phyloP scores from a whole-genome alignment of 2,797 vertebrate species.

The Hypotaenidia philippensis region DNA sequence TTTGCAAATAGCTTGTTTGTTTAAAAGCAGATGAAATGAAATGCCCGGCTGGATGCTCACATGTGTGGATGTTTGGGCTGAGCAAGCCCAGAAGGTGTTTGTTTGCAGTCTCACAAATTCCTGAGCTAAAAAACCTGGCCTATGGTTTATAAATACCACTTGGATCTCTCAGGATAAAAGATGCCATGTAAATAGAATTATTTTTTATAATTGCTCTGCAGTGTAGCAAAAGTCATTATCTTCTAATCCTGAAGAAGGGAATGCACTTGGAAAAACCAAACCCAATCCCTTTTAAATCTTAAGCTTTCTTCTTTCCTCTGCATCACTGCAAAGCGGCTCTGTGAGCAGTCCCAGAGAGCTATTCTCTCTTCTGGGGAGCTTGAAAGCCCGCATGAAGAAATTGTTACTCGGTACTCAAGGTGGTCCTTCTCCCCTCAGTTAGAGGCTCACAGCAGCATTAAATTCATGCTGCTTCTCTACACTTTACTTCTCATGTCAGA shows the following conservation, averaged over 20 bases:
- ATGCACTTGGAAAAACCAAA: neutral
- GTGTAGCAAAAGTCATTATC: neutral
- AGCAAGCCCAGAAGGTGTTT: constrained; percentile 12
- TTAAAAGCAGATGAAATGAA: constrained; percentile 8
- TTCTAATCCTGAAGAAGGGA: neutral
- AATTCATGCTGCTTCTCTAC: neutral
- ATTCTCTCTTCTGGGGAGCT: neutral
- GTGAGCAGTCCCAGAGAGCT: neutral
- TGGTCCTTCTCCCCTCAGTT: neutral
- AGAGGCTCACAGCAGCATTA: accelerated
- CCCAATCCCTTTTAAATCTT: neutral
- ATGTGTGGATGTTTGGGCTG: neutral
- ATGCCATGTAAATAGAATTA: constrained; percentile 3
- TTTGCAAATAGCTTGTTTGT: neutral
- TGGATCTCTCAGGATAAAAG: constrained; percentile 48
- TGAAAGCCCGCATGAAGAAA: neutral
- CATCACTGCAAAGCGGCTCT: neutral
- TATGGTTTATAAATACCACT: neutral
- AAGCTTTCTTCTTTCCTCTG: neutral
- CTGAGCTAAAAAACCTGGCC: constrained; percentile 16
- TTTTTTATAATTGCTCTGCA: constrained; percentile 20
- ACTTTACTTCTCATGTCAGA: neutral
- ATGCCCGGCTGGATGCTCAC: neutral
- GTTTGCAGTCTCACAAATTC: neutral
- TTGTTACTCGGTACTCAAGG: too few species aligned